Percentiles rank a stretch among this genome's conserved stretches.
phyloP scores from a whole-genome alignment of 2,888 invertebrate genomes.

The Digitonthophagus gazella region DNA sequence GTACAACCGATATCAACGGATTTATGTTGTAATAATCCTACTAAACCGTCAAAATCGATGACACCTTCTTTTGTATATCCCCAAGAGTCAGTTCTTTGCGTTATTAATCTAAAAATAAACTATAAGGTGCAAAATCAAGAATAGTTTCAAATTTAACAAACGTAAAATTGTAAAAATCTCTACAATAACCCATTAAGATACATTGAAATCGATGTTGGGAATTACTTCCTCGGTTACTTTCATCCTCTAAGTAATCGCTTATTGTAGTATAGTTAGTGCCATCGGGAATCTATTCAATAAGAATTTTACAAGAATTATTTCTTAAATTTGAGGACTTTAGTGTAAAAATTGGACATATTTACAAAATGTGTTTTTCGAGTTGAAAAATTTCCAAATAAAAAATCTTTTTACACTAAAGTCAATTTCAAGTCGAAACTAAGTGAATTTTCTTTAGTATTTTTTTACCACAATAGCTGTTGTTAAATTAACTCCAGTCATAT shows the following conservation, averaged over 20 bases:
- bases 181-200: slow-evolving; percentile 58
- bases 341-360: too few species aligned
- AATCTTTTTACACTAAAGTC: too few species aligned
- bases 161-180: slow-evolving; percentile 68
- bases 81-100: slow-evolving; percentile 59
- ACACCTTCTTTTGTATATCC: slow-evolving; percentile 57
- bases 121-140: neutral
- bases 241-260: slow-evolving; percentile 55
- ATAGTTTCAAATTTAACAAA: slow-evolving; percentile 44
- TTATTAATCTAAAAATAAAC: slow-evolving; percentile 37
- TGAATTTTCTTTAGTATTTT: too few species aligned
- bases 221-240: slow-evolving; percentile 57
- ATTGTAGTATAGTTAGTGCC: slow-evolving; percentile 49
- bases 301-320: too few species aligned
- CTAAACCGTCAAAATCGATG: slow-evolving; percentile 65
- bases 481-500: slow-evolving; percentile 58
- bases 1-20: slow-evolving; percentile 67
- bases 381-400: too few species aligned
- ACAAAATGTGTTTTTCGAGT: too few species aligned
- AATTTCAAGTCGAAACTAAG: too few species aligned
- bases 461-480: slow-evolving; percentile 58
- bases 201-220: slow-evolving; percentile 65
- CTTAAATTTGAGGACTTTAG: too few species aligned
- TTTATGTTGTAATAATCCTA: slow-evolving; percentile 57
- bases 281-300: slow-evolving; percentile 52